Base-by-base conservation (phyloP, 2,797 vertebrate species). In the Gallinago stenura region DNA sequence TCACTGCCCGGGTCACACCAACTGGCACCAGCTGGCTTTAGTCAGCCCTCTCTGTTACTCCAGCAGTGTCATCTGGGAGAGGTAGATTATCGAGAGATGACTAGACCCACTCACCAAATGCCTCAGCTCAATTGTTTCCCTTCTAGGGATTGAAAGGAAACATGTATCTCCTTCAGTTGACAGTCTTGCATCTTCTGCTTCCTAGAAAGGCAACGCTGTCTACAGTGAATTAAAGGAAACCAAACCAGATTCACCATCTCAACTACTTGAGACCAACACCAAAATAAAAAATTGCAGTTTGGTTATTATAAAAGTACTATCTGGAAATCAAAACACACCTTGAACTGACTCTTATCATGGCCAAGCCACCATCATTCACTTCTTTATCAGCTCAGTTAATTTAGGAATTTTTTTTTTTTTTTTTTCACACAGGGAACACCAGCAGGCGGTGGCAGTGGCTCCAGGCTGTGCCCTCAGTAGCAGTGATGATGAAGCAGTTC, bases 121-220 rank as follows among this genome's bases (percentile, higher is more conserved):
- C 70, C 86, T 56, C 62, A 28, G 4, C 26, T 26, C 3, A 0
- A 7, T 46, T 46, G 25, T 53, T 76, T 88, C 90, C 95, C 48
- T 97, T 96, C 95, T 72, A 66, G 92, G 93, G 83, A 54, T 1
- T 33, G 54, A 58, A 86, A 86, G 53, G 50, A 83, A 95, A 84
- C 5, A 1, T 2, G 6, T 31, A 45, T 7, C 82, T 14, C 2
- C 31, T 83, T 31, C 43, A 65, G 9, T 2, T 45, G 37, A 20
- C 57, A 57, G 28, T 18, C 60, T 10, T 69, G 58, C 84, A 85
- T 21, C 69, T 77, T 30, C 10, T 62, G 7, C 78, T 39, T 83
- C 90, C 93, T 68, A 73, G 83, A 72, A 94, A 88, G 83, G 93
- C 37, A 90, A 80, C 15, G 3, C 10, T 66, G 45, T 30, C 28